A percentile compares a stretch with the other conserved stretches of the same genome.
phyloP scores from a whole-genome alignment of 2,888 invertebrate species.

The Rotaria magnacalcarata region DNA sequence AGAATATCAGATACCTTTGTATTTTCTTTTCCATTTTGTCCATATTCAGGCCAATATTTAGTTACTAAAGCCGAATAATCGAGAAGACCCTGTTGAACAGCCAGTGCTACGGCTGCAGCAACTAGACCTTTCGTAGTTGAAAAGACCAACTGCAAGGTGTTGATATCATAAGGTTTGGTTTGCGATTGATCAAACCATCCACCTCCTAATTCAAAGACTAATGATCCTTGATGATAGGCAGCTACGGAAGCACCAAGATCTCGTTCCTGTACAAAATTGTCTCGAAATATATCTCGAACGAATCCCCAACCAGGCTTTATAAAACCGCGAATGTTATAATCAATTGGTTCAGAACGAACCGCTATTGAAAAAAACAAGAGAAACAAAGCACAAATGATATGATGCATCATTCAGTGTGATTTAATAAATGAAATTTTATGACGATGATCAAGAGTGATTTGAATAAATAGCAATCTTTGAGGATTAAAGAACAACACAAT shows the following conservation, averaged over 20 bases:
- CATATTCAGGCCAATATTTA: not conserved
- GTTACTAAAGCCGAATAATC: not conserved
- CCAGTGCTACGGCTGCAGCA: not conserved
- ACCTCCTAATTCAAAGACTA: not conserved
- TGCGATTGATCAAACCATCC: constrained; percentile 8
- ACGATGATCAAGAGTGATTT: no score
- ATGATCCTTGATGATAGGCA: not conserved
- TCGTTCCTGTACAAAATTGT: not conserved
- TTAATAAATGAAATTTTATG: no score
- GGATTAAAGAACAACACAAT: no score
- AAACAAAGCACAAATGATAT: no score
- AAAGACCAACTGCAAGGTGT: not conserved
- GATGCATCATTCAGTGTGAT: no score
- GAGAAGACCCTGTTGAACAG: not conserved
- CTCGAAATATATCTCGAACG: not conserved
- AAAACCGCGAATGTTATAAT: not conserved
- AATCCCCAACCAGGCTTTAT: not conserved
- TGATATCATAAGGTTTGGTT: not conserved
- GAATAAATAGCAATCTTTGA: no score
- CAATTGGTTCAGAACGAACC: not conserved
- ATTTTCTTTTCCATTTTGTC: constrained; percentile 21
- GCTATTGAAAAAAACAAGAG: not conserved
- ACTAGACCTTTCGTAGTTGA: not conserved
- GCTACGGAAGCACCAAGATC: not conserved
- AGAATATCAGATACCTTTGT: not conserved